Evolutionary conservation across 2,113 vertebrate species (phyloP), one percentile per base, ranked within the genome.

Genomic region (Sigmodon hispidus): DNA sequence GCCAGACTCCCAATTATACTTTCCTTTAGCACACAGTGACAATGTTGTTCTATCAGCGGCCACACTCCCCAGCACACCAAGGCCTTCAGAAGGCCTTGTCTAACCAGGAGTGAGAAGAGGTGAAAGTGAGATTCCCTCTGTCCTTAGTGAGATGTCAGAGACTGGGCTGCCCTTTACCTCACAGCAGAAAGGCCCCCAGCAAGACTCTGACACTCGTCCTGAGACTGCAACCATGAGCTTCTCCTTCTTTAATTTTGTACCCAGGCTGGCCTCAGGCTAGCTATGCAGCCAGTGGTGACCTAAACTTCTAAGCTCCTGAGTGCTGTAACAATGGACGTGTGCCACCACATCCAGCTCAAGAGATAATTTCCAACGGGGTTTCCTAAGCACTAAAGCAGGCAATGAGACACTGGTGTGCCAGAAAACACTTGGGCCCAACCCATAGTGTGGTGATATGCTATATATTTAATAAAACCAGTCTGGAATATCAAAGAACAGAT

Each of bases 331-430:
- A 65, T 0, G 3, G 48, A 45, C 48, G 26, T 0, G 3, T 16
- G 45, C 45, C 45, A 87, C 63, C 63, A 50, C 31, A 36, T 67
- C 19, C 63, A 22, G 31, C 69, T 92, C 67, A 91, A 52, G 67
- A 86, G 70, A 40, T 10, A 7, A 63, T 50, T 63, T 85, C 89
- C 45, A 85, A 45, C 3, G 77, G 43, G 63, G 59, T 19, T 70
- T 95, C 73, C 45, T 93, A 17, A 17, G 69, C 75, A 67, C 55
- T 61, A 10, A 57, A 73, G 73, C 9, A 12, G 89, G 80, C 24
- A 4, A 48, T 43, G 10, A 57, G 48, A 73, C 0, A 48, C 43
- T n/a, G 57, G 36, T 10, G 16, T n/a, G 19, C 50, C 52, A 69
- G 65, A 34, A 59, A 77, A 73, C 0, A 72, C 61, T 43, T 48